Conservation (phyloP, 1,140 invertebrate species). For the Dreissena rostriformis region DNA sequence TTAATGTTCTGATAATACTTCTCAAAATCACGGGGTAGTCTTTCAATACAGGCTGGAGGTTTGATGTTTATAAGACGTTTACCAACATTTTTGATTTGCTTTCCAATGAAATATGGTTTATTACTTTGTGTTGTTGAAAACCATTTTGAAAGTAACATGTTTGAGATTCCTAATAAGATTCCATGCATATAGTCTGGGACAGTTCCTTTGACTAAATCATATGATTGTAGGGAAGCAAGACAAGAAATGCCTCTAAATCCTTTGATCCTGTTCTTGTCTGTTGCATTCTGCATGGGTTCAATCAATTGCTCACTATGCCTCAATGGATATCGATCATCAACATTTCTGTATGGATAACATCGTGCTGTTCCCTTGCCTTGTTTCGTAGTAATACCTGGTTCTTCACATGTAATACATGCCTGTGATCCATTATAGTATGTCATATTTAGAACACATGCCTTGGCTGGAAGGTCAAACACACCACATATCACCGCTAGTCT, state of each 20-base stretch:
- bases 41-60: background rate
- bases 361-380: slow-evolving; percentile 48
- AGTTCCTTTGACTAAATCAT: background rate
- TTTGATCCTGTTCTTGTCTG: background rate
- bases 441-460: slow-evolving; percentile 13
- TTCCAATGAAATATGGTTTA: background rate
- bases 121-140: background rate
- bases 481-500: slow-evolving; percentile 23
- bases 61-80: background rate
- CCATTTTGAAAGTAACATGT: background rate
- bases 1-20: background rate
- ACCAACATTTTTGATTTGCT: background rate
- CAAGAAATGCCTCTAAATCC: background rate
- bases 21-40: background rate
- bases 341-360: slow-evolving; percentile 29
- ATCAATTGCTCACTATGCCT: background rate
- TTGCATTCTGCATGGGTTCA: background rate
- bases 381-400: slow-evolving; percentile 41
- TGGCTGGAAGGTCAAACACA: slow-evolving; percentile 26
- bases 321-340: background rate
- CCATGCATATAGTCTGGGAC: background rate
- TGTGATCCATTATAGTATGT: slow-evolving; percentile 1
- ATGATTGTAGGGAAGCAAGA: background rate
- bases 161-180: background rate
- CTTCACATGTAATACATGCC: slow-evolving; percentile 48